Base-by-base conservation (phyloP, 2,113 vertebrate species). In the Dasypus novemcinctus region DNA sequence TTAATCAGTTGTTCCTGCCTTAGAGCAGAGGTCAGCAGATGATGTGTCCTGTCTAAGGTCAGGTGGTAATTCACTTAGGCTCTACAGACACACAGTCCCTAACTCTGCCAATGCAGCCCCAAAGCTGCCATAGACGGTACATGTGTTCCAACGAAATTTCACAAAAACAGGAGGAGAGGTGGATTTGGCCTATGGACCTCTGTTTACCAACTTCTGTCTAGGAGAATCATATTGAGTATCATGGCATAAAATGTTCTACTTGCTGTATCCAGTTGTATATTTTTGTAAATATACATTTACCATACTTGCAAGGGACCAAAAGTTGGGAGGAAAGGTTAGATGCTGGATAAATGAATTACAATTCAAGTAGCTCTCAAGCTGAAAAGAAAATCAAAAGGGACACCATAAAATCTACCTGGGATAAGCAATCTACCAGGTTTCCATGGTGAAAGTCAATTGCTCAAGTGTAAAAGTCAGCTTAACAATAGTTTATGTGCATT, bases 331-430 rank as follows among this genome's bases (percentile, higher is more conserved):
- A 14, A 36, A 76, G 7, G 21, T 1, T 23, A 49, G 86, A 36
- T 3, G 17, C 0, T 63, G 46, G 17, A 25, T 23, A 13, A 52
- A 23, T 89, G 31, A 86, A 82, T 33, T 66, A 46, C 12, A n/a
- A 2, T 38, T 61, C 63, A 27, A 72, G 43, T 2, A 87, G 69
- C 13, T 89, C 52, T 79, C 57, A 1, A 43, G 33, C 68, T 49
- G 3, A 41, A 82, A 78, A 79, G 41, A 57, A 11, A 59, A n/a
- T 64, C 41, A 21, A 46, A 83, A 46, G 43, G 4, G 1, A 7
- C 0, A 10, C 18, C 6, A 2, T 0, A 5, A 20, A 68, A 36
- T 71, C 41, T 59, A 6, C 66, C 17, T 20, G 33, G 5, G 20
- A 81, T 49, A 61, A 85, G 52, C 7, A 21, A 72, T 49, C 38